A percentile compares a stretch with the other conserved stretches of the same genome.
These are phyloP conservation scores for Osmoderma eremita DNA, from an alignment of 2,888 invertebrate species.

Conservation along the genomic window DNA sequence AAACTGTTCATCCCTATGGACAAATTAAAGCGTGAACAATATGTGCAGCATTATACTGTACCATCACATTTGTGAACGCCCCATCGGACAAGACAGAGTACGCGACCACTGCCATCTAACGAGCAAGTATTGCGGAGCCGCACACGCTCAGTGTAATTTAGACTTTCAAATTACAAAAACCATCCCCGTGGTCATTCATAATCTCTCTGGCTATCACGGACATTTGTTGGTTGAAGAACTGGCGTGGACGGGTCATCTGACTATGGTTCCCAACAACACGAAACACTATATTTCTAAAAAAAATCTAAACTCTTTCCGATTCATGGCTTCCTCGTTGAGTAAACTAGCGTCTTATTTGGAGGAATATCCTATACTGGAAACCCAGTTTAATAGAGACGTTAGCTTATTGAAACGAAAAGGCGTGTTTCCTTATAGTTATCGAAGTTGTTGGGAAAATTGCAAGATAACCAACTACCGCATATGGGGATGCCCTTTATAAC, in stretches of 20 bases:
- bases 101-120: no score
- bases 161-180: no score
- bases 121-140: conserved; percentile 39
- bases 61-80: conserved; percentile 24
- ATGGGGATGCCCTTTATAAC: background rate
- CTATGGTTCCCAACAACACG: conserved; percentile 45
- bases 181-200: conserved; percentile 44
- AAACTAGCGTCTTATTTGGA: conserved; percentile 44
- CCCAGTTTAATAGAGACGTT: background rate
- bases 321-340: conserved; percentile 49
- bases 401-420: conserved; percentile 46
- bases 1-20: conserved; percentile 24
- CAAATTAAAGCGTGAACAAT: background rate
- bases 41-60: background rate
- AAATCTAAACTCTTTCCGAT: conserved; percentile 50
- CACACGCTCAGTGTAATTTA: no score
- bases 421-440: conserved; percentile 48
- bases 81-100: no score
- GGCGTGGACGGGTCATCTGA: conserved; percentile 19
- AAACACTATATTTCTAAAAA: conserved; percentile 49
- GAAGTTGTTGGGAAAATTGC: background rate
- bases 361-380: conserved; percentile 1
- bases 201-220: conserved; percentile 45
- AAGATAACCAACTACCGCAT: background rate
- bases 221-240: no score